Evolutionary conservation across 2,888 invertebrate species (phyloP).

Genomic region (Geophilus truncorum): DNA sequence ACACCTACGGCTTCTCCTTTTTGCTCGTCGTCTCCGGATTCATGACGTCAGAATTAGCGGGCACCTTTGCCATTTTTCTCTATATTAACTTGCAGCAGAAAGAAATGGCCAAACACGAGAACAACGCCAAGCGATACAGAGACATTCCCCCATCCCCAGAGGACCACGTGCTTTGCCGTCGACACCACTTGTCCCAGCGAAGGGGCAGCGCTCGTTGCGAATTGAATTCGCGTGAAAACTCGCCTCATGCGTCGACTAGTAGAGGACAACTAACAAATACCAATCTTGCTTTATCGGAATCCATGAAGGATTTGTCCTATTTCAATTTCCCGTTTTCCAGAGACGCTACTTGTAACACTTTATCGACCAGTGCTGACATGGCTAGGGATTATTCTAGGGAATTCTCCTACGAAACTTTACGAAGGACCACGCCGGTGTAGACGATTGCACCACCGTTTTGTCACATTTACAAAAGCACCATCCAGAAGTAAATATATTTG

Average conservation of each 20-base stretch:
- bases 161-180: slow-evolving; percentile 37
- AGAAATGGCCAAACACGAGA: slow-evolving; percentile 37
- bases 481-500: background rate
- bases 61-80: slow-evolving; percentile 78
- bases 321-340: slow-evolving; percentile 40
- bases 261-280: slow-evolving; percentile 22
- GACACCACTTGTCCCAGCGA: slow-evolving; percentile 38
- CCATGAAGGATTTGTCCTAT: slow-evolving; percentile 42
- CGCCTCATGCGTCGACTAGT: slow-evolving; percentile 34
- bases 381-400: slow-evolving; percentile 41
- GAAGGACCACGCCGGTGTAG: slow-evolving; percentile 41
- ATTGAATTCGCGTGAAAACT: slow-evolving; percentile 34
- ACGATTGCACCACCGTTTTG: background rate
- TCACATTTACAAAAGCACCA: background rate
- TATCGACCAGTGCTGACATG: slow-evolving; percentile 42
- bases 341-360: slow-evolving; percentile 40
- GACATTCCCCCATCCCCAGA: slow-evolving; percentile 31
- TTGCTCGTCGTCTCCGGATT: slow-evolving; percentile 79
- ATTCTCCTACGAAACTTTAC: slow-evolving; percentile 41
- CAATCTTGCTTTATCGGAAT: slow-evolving; percentile 40
- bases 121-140: background rate
- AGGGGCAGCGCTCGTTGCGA: slow-evolving; percentile 27
- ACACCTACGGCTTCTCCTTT: slow-evolving; percentile 83
- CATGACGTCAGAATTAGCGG: slow-evolving; percentile 75
- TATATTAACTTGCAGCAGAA: slow-evolving; percentile 67